Evolutionary conservation across 2,113 vertebrate species (phyloP).

Genomic region (Callionymus lyra): DNA sequence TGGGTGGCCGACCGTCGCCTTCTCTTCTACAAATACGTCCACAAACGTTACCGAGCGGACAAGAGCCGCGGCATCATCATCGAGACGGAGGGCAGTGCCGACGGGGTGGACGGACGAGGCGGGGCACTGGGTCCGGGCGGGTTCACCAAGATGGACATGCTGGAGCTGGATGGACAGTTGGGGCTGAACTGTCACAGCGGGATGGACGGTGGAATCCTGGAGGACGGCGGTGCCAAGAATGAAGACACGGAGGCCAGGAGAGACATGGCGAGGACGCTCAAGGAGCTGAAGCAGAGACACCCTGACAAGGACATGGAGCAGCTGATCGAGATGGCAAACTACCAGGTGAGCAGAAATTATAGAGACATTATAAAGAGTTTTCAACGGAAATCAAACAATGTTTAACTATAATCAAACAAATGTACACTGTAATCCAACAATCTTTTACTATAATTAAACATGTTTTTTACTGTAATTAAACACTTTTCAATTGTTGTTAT

Average conservation of each 20-base stretch:
- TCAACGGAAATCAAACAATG: no score
- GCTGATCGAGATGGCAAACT: slow-evolving; percentile 78
- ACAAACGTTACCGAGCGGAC: slow-evolving; percentile 70
- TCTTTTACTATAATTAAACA: no score
- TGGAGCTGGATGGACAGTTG: slow-evolving; percentile 68
- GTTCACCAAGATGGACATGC: slow-evolving; percentile 70
- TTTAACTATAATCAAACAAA: no score
- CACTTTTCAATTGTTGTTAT: no score
- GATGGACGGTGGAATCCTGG: slow-evolving; percentile 48
- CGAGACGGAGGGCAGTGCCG: slow-evolving; percentile 63
- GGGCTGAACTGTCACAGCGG: slow-evolving; percentile 59
- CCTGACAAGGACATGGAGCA: slow-evolving; percentile 80
- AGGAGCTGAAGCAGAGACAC: slow-evolving; percentile 75
- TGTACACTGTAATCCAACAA: no score
- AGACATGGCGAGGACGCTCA: slow-evolving; percentile 73
- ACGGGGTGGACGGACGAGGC: slow-evolving; percentile 34
- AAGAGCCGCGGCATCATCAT: slow-evolving; percentile 72
- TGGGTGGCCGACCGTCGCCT: slow-evolving; percentile 77
- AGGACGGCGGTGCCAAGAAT: slow-evolving; percentile 51
- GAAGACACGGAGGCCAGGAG: slow-evolving; percentile 68
- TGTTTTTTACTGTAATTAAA: no score
- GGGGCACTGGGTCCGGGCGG: slow-evolving; percentile 45
- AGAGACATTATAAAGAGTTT: neutral
- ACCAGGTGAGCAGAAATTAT: slow-evolving; percentile 53
- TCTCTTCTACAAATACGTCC: slow-evolving; percentile 73